Base-by-base conservation (phyloP, 1,140 invertebrate species). In the Palaemon carinicauda region DNA sequence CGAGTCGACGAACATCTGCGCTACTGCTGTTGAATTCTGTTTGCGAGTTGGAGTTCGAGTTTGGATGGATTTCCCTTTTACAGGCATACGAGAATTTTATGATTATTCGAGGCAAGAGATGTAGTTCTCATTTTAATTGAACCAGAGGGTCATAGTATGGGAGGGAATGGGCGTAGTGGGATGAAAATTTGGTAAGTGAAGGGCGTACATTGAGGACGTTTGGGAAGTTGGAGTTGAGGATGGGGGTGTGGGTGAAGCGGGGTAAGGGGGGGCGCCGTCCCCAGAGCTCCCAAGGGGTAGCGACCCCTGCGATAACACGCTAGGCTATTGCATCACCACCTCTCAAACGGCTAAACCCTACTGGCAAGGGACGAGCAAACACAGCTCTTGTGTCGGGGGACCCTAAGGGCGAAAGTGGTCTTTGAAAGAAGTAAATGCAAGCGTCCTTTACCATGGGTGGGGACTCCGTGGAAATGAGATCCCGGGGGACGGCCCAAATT, bases 261-360 rank as follows among this genome's bases (percentile, higher is more conserved):
- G 54, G 83, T n/a, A n/a, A 50, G 29, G 33, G 69, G 82, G 84
- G 84, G 75, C 51, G 65, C 15, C 56, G 75, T 79, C 77, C 84
- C 83, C 84, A 86, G 74, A 53, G 27, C 17, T 86, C 84, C 84
- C 84, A 41, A 17, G 84, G 84, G 84, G 78, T 21, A 54, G 77
- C 84, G 84, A 86, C 84, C 84, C 84, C 84, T 74, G 78, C 84
- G 84, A 86, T 86, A 86, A 86, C 84, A 86, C 84, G 77, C 54
- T 52, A 80, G 84, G 77, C 84, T 86, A 86, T 86, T 86, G 84
- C 84, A 80, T 80, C 84, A 86, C 84, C 77, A 53, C 56, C 27
- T 54, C 84, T 73, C 84, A 56, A 51, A 27, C 73, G 51, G 53
- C 65, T 27, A 77, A 86, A 80, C 21, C 73, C 82, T 60, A 52